phyloP scores from a whole-genome alignment of 1,140 invertebrate genomes.

The Stegodyphus mimosarum region DNA sequence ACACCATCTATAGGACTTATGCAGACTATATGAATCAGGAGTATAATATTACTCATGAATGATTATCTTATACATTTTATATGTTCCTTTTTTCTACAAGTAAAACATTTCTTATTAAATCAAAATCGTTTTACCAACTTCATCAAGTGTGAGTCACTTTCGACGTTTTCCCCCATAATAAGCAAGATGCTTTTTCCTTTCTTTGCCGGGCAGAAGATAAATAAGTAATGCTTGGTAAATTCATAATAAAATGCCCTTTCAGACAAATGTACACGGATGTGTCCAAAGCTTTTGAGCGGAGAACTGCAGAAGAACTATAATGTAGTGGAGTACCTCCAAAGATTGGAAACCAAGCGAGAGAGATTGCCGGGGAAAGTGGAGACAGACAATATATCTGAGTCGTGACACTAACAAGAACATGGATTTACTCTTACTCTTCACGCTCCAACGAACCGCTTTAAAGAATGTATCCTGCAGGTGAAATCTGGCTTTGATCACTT shows the following conservation, averaged over 20 bases:
- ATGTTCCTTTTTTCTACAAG: too few species aligned
- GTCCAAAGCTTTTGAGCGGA: not conserved
- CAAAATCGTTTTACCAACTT: too few species aligned
- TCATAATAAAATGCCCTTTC: conserved; percentile 18
- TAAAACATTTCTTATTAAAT: too few species aligned
- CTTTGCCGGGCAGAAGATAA: not conserved
- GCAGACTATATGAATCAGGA: too few species aligned
- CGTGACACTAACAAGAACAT: conserved; percentile 57
- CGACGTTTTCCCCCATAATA: too few species aligned
- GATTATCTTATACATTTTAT: too few species aligned
- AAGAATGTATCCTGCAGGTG: conserved; percentile 43
- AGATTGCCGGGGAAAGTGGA: not conserved
- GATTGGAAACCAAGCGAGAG: conserved; percentile 17
- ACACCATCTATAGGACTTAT: too few species aligned
- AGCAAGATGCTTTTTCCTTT: not conserved
- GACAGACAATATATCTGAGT: conserved; percentile 45
- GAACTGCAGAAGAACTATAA: not conserved
- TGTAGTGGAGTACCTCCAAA: conserved; percentile 7
- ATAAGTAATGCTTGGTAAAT: conserved; percentile 26
- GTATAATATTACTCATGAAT: too few species aligned
- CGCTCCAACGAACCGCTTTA: conserved; percentile 38
- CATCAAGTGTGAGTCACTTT: too few species aligned
- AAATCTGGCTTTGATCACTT: conserved; percentile 42
- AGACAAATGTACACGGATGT: not conserved
- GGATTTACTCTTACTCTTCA: conserved; percentile 51